Evolutionary conservation across 2,797 vertebrate species (phyloP).

Genomic region (Danio kyathit): DNA sequence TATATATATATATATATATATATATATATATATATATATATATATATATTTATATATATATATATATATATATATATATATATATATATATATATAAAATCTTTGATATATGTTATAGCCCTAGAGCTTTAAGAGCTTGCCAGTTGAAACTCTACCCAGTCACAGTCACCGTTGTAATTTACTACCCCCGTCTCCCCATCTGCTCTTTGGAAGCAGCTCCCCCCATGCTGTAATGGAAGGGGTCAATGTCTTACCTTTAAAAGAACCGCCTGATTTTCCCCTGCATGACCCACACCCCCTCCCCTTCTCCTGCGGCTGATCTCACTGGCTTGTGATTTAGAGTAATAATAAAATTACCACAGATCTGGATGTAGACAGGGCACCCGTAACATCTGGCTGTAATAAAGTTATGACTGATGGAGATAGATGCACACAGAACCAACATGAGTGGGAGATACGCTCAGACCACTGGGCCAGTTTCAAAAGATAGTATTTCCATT

Average conservation of each 20-base stretch:
- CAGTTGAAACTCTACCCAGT: slow-evolving; percentile 59
- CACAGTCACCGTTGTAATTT: slow-evolving; percentile 55
- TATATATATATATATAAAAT: no score
- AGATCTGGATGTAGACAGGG: slow-evolving; percentile 62
- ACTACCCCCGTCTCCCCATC: slow-evolving; percentile 44
- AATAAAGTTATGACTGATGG: slow-evolving; percentile 64
- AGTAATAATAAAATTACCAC: slow-evolving; percentile 66
- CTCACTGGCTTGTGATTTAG: slow-evolving; percentile 61
- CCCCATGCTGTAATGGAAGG: slow-evolving; percentile 42
- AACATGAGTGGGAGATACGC: slow-evolving; percentile 33
- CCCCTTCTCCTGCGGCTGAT: slow-evolving; percentile 51
- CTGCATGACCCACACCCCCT: slow-evolving; percentile 23
- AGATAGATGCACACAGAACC: slow-evolving; percentile 53
- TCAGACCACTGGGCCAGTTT: slow-evolving; percentile 28
- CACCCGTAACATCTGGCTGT: slow-evolving; percentile 64
- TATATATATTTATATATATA: no score
- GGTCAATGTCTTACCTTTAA: slow-evolving; percentile 54
- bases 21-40: no score
- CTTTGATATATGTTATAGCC: slow-evolving; percentile 49
- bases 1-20: no score
- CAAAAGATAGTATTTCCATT: background rate
- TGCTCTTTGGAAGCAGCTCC: slow-evolving; percentile 49
- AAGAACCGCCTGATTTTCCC: slow-evolving; percentile 30
- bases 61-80: no score
- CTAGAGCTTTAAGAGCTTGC: slow-evolving; percentile 25